Percentiles rank a stretch among this genome's conserved stretches.
phyloP scores from a whole-genome alignment of 2,797 vertebrate genomes.

The Bovichtus diacanthus region DNA sequence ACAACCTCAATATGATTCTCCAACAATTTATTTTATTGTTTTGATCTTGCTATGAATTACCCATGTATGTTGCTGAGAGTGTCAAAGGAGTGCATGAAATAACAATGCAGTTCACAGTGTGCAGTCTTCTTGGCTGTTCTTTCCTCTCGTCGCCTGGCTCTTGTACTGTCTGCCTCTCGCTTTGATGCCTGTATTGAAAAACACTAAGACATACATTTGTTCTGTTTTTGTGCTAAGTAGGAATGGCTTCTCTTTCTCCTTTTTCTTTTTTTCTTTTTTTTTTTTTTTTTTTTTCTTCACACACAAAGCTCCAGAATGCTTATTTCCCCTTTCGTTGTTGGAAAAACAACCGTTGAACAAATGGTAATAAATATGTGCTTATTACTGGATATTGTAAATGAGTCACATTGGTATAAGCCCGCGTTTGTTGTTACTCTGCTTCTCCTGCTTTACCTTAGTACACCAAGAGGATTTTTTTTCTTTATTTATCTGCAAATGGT shows the following conservation, averaged over 20 bases:
- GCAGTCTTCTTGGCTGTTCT: slow-evolving; percentile 49
- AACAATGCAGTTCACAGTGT: slow-evolving; percentile 66
- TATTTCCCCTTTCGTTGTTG: slow-evolving; percentile 27
- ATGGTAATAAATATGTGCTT: slow-evolving; percentile 57
- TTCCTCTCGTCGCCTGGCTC: slow-evolving; percentile 48
- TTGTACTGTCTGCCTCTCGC: slow-evolving; percentile 49
- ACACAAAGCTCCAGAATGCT: slow-evolving; percentile 38
- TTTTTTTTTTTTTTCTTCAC: background rate
- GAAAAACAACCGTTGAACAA: slow-evolving; percentile 63
- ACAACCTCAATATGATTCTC: slow-evolving; percentile 58
- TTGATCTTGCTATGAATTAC: slow-evolving; percentile 73
- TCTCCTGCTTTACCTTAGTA: slow-evolving; percentile 4
- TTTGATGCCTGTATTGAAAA: slow-evolving; percentile 72
- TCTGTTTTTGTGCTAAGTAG: slow-evolving; percentile 64
- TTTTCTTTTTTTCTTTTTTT: too few relatives aligned
- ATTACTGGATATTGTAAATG: slow-evolving; percentile 67
- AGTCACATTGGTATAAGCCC: slow-evolving; percentile 38
- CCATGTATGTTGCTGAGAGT: slow-evolving; percentile 67
- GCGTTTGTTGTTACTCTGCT: slow-evolving; percentile 28
- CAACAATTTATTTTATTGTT: slow-evolving; percentile 71
- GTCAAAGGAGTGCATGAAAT: slow-evolving; percentile 69
- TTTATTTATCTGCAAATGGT: slow-evolving; percentile 28
- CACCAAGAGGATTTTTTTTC: slow-evolving; percentile 7
- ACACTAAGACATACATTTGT: slow-evolving; percentile 64
- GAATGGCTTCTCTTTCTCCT: too few relatives aligned